Base-by-base conservation (phyloP, 2,888 invertebrate species). In the Andrena bucephala region DNA sequence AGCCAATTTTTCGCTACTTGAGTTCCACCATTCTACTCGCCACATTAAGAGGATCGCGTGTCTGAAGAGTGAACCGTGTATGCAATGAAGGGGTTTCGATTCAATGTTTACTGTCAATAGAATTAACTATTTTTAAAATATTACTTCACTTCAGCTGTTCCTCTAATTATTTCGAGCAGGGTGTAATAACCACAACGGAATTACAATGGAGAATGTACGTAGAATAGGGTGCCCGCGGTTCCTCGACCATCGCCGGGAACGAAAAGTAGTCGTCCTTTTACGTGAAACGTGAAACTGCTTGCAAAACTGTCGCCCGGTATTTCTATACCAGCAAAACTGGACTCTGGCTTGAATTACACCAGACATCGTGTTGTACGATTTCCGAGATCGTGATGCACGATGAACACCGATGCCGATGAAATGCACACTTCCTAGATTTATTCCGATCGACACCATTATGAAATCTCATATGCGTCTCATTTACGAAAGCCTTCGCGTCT, bases 281-380 rank as follows among this genome's bases (percentile, higher is more conserved):
- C 76, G 52, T 67, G 80, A 76, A 88, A 88, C 81, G 73, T 24
- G 81, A 84, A 31, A 68, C 76, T 78, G 50, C 69, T 85, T 85
- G 88, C 85, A 89, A 90, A 87, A 87, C 80, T 73, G 76, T 80
- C 68, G 81, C 65, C 60, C 59, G 84, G 86, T 82, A 90, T 90
- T 90, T 88, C 85, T 87, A 77, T 85, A 83, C 82, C 73, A 88
- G 86, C 84, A 83, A 86, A 90, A 87, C 84, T 82, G 60, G 76
- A 82, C 67, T 74, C n/a, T 69, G 71, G 68, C 52, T 89, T 81
- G 74, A 83, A 86, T 91, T 90, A 89, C 87, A 85, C 73, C 75
- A 68, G 83, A 84, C 77, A 85, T 84, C 81, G 72, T 82, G 82
- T 85, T 73, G 75, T 71, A 78, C 77, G 73, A 67, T 75, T 85